Evolutionary conservation across 2,113 vertebrate genomes (phyloP), one percentile per base, ranked within the genome.

Genomic region (Paramormyrops kingsleyae): DNA sequence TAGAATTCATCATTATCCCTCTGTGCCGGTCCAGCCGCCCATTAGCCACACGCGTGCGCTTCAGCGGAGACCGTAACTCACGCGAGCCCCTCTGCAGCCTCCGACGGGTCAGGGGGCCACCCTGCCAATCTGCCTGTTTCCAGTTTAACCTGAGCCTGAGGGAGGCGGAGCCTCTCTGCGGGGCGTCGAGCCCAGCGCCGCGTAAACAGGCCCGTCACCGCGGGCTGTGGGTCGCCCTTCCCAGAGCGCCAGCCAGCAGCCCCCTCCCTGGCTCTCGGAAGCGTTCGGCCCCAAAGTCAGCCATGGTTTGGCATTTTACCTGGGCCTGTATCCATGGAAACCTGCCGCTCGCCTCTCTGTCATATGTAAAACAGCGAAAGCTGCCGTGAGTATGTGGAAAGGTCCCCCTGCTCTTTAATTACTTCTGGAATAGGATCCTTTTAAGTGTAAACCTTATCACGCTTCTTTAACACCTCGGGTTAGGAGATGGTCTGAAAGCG

Each of bases 311-410:
- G 86, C 88, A 42, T 90, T 89, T 80, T 59, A 89, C 74, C 77
- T 50, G 74, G 17, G 39, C 46, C 88, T 10, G 88, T 91, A 89
- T 88, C 90, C 91, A 92, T 89, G 83, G 90, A 62, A 92, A 92
- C 90, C 13, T 27, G 44, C 83, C 24, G 19, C 50, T 90, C 46
- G 39, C 84, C 87, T 80, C 52, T 62, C 59, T 47, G 27, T 90
- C 47, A 27, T 31, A 53, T 89, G 89, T 46, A 80, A 77, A 87
- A 44, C 31, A 27, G 15, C n/a, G 52, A 80, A 87, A 53, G 53
- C 80, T 80, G 50, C 53, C 47, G 44, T 84, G 49, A 66, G 89
- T 70, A 5, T 39, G 44, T 6, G 24, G 53, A 52, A 10, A 70
- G 44, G 88, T 35, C 88, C 70, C 80, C 49, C 31, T 56, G 86